phyloP scores from a whole-genome alignment of 2,888 invertebrate species.

The Cyrtodaria siliqua region DNA sequence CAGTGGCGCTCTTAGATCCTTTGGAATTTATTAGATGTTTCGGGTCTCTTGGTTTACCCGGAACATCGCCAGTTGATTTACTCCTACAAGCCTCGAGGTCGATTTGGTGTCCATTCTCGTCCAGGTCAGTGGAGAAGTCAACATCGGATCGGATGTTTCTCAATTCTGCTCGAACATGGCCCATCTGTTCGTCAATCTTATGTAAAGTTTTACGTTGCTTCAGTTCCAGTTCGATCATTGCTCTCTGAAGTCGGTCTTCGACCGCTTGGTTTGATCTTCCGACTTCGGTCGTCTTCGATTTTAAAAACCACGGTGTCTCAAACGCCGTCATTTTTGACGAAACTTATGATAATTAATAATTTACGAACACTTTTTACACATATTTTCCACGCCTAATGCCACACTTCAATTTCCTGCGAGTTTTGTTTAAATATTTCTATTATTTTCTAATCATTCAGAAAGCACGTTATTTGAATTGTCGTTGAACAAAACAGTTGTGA shows the following conservation, averaged over 20 bases:
- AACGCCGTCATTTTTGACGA: conserved; percentile 35
- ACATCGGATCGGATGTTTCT: conserved; percentile 40
- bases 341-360: background rate
- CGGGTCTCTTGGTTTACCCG: background rate
- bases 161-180: conserved; percentile 32
- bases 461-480: no score
- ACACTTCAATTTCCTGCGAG: no score
- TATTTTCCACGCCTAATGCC: background rate
- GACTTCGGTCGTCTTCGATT: conserved; percentile 49
- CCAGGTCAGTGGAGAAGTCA: conserved; percentile 47
- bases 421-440: no score
- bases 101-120: conserved; percentile 36
- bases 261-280: conserved; percentile 46
- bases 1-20: background rate
- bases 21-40: background rate
- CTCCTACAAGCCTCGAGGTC: conserved; percentile 24
- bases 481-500: no score
- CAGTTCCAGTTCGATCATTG: conserved; percentile 33
- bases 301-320: conserved; percentile 58
- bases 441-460: no score
- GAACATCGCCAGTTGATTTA: conserved; percentile 29
- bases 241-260: conserved; percentile 44
- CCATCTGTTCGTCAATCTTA: conserved; percentile 47
- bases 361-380: background rate
- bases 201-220: conserved; percentile 38